Conservation (phyloP, 2,888 invertebrate species). For the Polyommatus iphigenia region DNA sequence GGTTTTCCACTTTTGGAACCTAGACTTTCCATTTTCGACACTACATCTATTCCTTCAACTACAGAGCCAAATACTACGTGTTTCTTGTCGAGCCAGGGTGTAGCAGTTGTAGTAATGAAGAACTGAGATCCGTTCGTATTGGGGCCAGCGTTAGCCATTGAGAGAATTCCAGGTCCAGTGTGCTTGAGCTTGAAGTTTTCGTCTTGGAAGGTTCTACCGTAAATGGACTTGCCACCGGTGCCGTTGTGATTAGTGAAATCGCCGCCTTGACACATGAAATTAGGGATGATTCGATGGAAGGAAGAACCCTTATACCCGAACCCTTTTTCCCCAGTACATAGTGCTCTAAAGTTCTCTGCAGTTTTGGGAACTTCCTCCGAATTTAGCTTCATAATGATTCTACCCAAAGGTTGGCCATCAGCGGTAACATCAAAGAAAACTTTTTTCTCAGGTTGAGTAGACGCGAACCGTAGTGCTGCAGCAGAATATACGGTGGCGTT, state of each 20-base stretch:
- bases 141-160: conserved; percentile 98
- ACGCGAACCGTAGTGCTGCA: conserved; percentile 64
- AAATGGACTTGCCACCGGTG: conserved; percentile 97
- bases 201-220: conserved; percentile 95
- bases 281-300: conserved; percentile 95
- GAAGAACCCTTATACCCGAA: conserved; percentile 94
- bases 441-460: conserved; percentile 65
- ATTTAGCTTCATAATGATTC: conserved; percentile 93
- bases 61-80: conserved; percentile 97
- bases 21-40: conserved; percentile 90
- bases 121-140: conserved; percentile 99
- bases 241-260: conserved; percentile 96
- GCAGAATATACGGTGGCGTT: conserved; percentile 70
- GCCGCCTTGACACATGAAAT: conserved; percentile 98
- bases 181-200: conserved; percentile 97
- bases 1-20: conserved; percentile 93
- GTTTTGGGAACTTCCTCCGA: conserved; percentile 95
- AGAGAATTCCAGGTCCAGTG: conserved; percentile 92
- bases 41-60: conserved; percentile 94
- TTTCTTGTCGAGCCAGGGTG: conserved; percentile 95
- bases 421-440: conserved; percentile 95
- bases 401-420: conserved; percentile 88
- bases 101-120: conserved; percentile 96
- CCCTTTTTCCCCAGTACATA: conserved; percentile 84
- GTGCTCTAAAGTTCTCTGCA: conserved; percentile 95